phyloP scores from a whole-genome alignment of 2,888 invertebrate genomes.

The Acanthacorydalis orientalis region DNA sequence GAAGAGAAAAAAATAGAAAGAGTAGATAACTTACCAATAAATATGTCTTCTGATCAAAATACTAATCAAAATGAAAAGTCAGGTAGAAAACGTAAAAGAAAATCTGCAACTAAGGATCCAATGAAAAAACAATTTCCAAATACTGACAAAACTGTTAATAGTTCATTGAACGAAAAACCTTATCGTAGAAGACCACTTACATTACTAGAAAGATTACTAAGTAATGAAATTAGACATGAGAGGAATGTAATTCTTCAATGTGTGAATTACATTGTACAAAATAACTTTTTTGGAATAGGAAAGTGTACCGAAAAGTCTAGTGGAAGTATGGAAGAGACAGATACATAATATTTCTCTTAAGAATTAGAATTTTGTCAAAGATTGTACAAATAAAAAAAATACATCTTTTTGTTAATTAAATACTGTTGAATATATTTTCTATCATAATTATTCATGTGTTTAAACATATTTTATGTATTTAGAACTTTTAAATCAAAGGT shows the following conservation, averaged over 20 bases:
- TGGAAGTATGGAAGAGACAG: no score
- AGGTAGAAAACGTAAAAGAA: conserved; percentile 7
- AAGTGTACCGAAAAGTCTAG: no score
- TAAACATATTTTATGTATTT: no score
- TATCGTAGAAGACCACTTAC: conserved; percentile 20
- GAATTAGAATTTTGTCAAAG: no score
- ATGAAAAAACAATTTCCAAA: conserved; percentile 3
- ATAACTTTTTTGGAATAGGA: conserved; percentile 46
- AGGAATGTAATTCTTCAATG: conserved; percentile 77
- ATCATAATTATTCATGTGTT: no score
- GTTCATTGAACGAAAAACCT: conserved; percentile 1
- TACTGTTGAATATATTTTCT: no score
- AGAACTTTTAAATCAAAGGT: no score
- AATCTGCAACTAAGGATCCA: conserved; percentile 12
- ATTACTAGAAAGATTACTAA: conserved; percentile 52
- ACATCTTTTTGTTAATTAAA: no score
- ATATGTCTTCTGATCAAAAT: conserved; percentile 7
- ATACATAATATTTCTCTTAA: no score
- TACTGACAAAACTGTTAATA: no score
- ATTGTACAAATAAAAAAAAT: no score
- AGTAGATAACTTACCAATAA: conserved; percentile 14
- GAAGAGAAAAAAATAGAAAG: conserved; percentile 29
- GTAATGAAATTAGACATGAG: conserved; percentile 67
- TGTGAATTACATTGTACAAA: conserved; percentile 58
- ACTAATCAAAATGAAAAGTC: conserved; percentile 11